Evolutionary conservation across 1,140 invertebrate species (phyloP).

Genomic region (Penaeus indicus): DNA sequence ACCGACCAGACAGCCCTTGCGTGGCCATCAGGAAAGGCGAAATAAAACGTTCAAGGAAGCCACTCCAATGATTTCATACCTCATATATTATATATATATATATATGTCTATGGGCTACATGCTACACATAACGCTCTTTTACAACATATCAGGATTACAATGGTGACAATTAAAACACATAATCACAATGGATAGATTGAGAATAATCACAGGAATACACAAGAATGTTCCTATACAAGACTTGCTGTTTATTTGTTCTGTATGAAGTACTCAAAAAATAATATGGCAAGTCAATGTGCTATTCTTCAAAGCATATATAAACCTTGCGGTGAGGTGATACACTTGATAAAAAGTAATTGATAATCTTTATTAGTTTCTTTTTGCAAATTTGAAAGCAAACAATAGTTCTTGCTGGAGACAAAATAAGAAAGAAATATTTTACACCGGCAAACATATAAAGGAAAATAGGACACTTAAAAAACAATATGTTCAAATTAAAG

Average conservation of each 20-base stretch:
- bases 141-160: conserved; percentile 60
- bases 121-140: conserved; percentile 49
- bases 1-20: not conserved
- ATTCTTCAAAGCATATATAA: not conserved
- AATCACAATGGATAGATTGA: conserved; percentile 39
- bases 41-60: conserved; percentile 36
- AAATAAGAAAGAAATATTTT: too few relatives aligned
- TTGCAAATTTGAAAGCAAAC: too few relatives aligned
- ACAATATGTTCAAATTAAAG: too few relatives aligned
- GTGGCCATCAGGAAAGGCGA: not conserved
- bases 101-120: conserved; percentile 19
- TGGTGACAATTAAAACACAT: conserved; percentile 51
- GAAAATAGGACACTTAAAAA: too few relatives aligned
- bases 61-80: conserved; percentile 50
- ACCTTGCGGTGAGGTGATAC: too few relatives aligned
- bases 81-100: conserved; percentile 43
- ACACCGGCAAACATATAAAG: too few relatives aligned
- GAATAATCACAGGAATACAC: conserved; percentile 56
- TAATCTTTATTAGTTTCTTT: too few relatives aligned
- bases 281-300: conserved; percentile 27
- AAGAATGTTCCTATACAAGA: conserved; percentile 46
- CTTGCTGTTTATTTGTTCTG: conserved; percentile 55
- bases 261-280: conserved; percentile 45
- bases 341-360: too few relatives aligned
- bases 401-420: too few relatives aligned